Percentiles rank a stretch among this genome's conserved stretches.
These are phyloP conservation scores for Athalia rosae DNA, from an alignment of 2,888 invertebrate genomes.

Conservation along the genomic window DNA sequence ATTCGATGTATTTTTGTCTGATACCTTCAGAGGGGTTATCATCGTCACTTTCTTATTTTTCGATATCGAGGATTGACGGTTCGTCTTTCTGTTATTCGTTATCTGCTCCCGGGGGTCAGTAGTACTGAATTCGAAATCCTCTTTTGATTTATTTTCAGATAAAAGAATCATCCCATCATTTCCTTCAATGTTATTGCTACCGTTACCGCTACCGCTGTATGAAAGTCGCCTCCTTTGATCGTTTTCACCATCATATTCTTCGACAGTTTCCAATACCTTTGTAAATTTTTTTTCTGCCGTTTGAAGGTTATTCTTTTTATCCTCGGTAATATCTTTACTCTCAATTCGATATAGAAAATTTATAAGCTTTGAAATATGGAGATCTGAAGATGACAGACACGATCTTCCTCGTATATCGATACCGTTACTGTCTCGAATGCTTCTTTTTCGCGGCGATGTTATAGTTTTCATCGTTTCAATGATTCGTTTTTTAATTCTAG, in stretches of 20 bases:
- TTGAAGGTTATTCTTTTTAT: not conserved
- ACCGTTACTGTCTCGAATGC: constrained; percentile 37
- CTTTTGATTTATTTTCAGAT: constrained; percentile 11
- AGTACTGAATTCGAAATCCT: not conserved
- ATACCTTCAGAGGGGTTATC: not conserved
- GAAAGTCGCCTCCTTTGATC: constrained; percentile 13
- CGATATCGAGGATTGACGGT: no score
- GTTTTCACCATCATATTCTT: constrained; percentile 1
- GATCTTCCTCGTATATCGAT: no score
- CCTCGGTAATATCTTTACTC: not conserved
- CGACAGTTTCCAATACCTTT: not conserved
- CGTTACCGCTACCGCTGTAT: not conserved
- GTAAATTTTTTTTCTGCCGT: not conserved
- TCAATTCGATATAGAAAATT: constrained; percentile 20
- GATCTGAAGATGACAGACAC: constrained; percentile 42
- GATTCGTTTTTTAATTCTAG: constrained; percentile 57
- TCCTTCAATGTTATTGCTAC: not conserved
- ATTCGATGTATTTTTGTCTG: constrained; percentile 5
- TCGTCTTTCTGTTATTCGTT: no score
- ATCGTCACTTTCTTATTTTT: not conserved
- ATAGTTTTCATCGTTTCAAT: constrained; percentile 63
- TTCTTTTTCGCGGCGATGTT: constrained; percentile 61
- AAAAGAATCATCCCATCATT: not conserved
- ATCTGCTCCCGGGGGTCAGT: not conserved
- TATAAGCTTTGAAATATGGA: constrained; percentile 31